These are phyloP conservation scores for Myocastor coypus DNA, from an alignment of 2,113 vertebrate species.

Conservation along the genomic window DNA sequence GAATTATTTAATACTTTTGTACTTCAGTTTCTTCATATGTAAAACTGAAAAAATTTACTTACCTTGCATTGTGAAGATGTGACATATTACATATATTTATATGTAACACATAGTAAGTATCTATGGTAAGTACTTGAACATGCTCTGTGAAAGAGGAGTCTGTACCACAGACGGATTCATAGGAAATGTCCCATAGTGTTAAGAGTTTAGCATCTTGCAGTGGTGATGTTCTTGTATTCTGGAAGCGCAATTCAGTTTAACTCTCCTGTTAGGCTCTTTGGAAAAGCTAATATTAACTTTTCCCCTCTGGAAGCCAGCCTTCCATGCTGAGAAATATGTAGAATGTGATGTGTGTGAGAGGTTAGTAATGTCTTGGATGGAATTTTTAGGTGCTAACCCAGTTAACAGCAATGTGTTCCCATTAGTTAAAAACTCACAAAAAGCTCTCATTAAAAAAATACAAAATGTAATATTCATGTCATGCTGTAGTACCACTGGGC, in stretches of 20 bases:
- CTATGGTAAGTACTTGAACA: conserved; percentile 38
- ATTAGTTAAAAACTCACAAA: conserved; percentile 35
- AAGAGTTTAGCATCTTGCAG: conserved; percentile 67
- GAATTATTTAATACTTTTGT: neutral
- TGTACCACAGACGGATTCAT: conserved; percentile 2
- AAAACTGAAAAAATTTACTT: conserved; percentile 20
- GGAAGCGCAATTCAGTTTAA: conserved; percentile 75
- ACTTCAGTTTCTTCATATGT: neutral
- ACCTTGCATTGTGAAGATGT: neutral
- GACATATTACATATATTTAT: neutral
- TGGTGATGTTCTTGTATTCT: conserved; percentile 66
- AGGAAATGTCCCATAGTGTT: conserved; percentile 59
- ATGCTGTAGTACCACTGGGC: conserved; percentile 19
- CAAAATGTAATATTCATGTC: conserved; percentile 18
- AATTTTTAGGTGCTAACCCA: conserved; percentile 54
- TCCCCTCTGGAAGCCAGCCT: conserved; percentile 70
- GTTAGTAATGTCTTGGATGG: conserved; percentile 34
- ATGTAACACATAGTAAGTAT: neutral
- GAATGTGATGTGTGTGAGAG: conserved; percentile 64
- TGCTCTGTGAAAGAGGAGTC: conserved; percentile 50
- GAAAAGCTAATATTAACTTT: conserved; percentile 74
- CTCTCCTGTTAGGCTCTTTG: conserved; percentile 66
- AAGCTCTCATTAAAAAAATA: neutral
- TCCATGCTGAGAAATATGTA: conserved; percentile 68
- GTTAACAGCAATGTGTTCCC: conserved; percentile 56